Evolutionary conservation across 2,113 vertebrate genomes (phyloP).

Genomic region (Sturnus vulgaris): DNA sequence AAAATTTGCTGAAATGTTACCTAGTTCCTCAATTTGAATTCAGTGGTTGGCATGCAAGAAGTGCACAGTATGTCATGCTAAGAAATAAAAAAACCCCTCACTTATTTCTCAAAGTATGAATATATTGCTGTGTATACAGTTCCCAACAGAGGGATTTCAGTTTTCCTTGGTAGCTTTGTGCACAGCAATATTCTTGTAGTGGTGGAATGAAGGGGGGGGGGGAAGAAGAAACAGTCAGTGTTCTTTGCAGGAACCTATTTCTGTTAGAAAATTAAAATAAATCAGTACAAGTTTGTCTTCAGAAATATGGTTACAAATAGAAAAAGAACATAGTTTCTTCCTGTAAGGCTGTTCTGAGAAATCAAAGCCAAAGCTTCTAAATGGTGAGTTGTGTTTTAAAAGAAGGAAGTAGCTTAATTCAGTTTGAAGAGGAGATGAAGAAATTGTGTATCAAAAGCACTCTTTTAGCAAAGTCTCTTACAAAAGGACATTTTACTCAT

Average conservation of each 20-base stretch:
- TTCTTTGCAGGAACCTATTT: slow-evolving; percentile 63
- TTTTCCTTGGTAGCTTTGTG: slow-evolving; percentile 56
- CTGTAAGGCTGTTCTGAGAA: slow-evolving; percentile 68
- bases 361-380: slow-evolving; percentile 74
- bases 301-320: slow-evolving; percentile 72
- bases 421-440: slow-evolving; percentile 72
- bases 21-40: neutral
- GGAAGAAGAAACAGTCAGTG: slow-evolving; percentile 67
- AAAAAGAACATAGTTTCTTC: slow-evolving; percentile 70
- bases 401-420: slow-evolving; percentile 74
- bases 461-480: slow-evolving; percentile 67
- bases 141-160: slow-evolving; percentile 66
- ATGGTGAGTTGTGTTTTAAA: slow-evolving; percentile 72
- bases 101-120: slow-evolving; percentile 23
- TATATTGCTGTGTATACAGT: slow-evolving; percentile 24
- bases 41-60: neutral
- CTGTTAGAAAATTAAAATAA: slow-evolving; percentile 73
- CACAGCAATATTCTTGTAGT: slow-evolving; percentile 54
- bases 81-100: neutral
- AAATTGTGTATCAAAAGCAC: slow-evolving; percentile 69
- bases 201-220: neutral
- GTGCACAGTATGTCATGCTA: neutral
- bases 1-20: slow-evolving; percentile 39
- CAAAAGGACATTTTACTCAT: slow-evolving; percentile 73
- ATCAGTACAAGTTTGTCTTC: slow-evolving; percentile 73